Evolutionary conservation across 2,888 invertebrate genomes (phyloP), one percentile per base, ranked within the genome.

Genomic region (Lithosia quadra): DNA sequence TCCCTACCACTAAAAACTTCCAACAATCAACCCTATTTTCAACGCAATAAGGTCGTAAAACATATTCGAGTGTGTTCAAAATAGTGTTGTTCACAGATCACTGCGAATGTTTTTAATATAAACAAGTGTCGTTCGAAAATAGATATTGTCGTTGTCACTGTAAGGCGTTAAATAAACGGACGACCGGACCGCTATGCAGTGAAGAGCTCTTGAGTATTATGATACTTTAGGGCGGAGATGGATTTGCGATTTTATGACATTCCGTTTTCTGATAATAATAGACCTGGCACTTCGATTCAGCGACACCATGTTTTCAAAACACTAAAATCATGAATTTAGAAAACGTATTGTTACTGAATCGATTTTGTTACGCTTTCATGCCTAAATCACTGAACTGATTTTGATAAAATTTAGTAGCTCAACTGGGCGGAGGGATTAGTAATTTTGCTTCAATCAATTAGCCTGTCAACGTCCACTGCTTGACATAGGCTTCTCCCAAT

Each of bases 141-240:
- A 90, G 90, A 92, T 90, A 91, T 86, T 92, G 91, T 92, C 91
- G 89, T 91, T 92, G 91, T 92, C 92, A 90, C 86, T 90, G 78
- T 85, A 78, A 86, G 86, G 88, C 85, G 82, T 83, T 87, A 85
- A 85, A 90, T 89, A 90, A 88, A 91, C 91, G 84, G 67, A 74
- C 80, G 81, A 79, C 76, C 65, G 67, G 64, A 82, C 84, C 82
- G 82, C 84, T 85, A 82, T 65, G 63, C 78, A 70, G 67, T 76
- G 69, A 77, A 82, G 79, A 76, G 77, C 81, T 79, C 85, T 88
- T 84, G 67, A 77, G 43, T 57, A 66, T 57, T 72, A 65, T 72
- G 69, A 79, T 81, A 78, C 73, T 67, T 87, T 79, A 85, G 79
- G 81, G 74, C 71, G 68, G 69, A 66, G 68, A 18, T 65, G 43